These are phyloP conservation scores for Euphysa ruthae DNA, from an alignment of 30 jellyfish, hydroid and myxozoan species.

Conservation along the genomic window DNA sequence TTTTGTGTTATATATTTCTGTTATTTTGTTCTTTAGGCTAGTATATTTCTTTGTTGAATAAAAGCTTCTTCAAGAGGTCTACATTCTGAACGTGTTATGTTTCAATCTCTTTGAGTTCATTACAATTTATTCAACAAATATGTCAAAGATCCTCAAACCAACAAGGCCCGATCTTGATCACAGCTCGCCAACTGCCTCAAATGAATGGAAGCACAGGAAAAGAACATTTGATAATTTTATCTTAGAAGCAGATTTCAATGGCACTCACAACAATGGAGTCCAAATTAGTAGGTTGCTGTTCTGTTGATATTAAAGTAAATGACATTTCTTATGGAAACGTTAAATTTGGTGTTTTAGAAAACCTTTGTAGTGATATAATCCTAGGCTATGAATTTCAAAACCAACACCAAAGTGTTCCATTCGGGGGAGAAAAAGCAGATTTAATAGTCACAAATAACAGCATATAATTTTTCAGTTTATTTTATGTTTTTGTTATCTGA, in stretches of 20 bases:
- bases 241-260: slow-evolving; percentile 27
- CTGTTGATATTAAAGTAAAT: background rate
- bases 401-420: slow-evolving; percentile 25
- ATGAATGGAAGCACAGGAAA: background rate
- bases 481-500: too few relatives aligned
- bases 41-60: too few relatives aligned
- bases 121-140: too few relatives aligned
- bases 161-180: too few relatives aligned
- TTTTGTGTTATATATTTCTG: too few relatives aligned
- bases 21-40: too few relatives aligned
- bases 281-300: background rate
- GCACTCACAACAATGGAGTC: slow-evolving; percentile 41
- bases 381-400: slow-evolving; percentile 41
- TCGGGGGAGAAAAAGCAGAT: slow-evolving; percentile 35
- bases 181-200: background rate
- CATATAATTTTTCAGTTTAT: too few relatives aligned
- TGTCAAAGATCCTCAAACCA: too few relatives aligned
- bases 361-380: slow-evolving; percentile 44
- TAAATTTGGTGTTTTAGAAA: slow-evolving; percentile 19
- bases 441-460: too few relatives aligned
- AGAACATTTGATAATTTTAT: background rate
- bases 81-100: too few relatives aligned
- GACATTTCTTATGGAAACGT: slow-evolving; percentile 16
- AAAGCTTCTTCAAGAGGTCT: too few relatives aligned
- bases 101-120: too few relatives aligned